Percentiles rank a stretch among this genome's conserved stretches.
Conservation (phyloP, 1,140 invertebrate species). For the Drosophila ercepeae region DNA sequence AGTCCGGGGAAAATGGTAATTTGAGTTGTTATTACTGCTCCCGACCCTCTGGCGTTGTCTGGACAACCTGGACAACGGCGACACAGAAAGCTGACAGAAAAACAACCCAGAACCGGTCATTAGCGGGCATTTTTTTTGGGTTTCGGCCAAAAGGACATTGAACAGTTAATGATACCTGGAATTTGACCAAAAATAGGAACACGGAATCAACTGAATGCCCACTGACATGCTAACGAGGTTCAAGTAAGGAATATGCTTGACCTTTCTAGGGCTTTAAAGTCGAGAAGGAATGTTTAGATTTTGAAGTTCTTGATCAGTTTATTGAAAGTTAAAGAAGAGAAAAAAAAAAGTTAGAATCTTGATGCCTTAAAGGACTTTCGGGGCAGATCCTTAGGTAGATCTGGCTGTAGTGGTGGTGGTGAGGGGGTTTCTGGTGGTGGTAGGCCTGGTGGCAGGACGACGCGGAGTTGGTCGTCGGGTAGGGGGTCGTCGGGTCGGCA, state of each 20-base stretch:
- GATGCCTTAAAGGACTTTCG: not conserved
- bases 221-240: not conserved
- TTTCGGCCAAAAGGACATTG: slow-evolving; percentile 9
- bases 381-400: not conserved
- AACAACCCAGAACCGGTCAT: slow-evolving; percentile 24
- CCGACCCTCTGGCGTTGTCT: slow-evolving; percentile 12
- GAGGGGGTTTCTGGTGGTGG: not conserved
- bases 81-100: not conserved
- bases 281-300: not conserved
- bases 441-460: not conserved
- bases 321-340: not conserved
- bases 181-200: not conserved
- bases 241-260: not conserved
- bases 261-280: not conserved
- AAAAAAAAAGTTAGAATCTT: slow-evolving; percentile 6
- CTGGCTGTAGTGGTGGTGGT: not conserved
- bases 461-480: not conserved
- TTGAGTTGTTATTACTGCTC: slow-evolving; percentile 32
- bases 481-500: not conserved
- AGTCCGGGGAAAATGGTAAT: slow-evolving; percentile 8
- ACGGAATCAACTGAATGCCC: slow-evolving; percentile 1
- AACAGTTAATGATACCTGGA: slow-evolving; percentile 39
- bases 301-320: not conserved
- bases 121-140: slow-evolving; percentile 30
- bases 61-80: slow-evolving; percentile 24